Conservation (phyloP, 2,888 invertebrate species). For the Serripes groenlandicus region DNA sequence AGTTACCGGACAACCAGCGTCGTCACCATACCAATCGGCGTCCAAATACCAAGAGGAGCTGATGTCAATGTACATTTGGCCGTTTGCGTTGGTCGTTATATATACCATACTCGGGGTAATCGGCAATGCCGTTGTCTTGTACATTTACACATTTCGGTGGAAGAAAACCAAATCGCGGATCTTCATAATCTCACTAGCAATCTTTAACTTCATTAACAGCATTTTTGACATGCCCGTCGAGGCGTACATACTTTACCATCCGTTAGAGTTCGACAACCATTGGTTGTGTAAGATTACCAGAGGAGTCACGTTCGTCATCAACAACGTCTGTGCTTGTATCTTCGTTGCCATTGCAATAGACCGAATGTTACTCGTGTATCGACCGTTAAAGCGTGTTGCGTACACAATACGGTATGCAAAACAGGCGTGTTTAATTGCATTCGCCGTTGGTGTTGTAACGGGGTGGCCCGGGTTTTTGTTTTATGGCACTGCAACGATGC, state of each 20-base stretch:
- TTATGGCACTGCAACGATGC: constrained; percentile 51
- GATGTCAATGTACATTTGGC: constrained; percentile 42
- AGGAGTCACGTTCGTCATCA: constrained; percentile 46
- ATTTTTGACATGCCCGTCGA: constrained; percentile 51
- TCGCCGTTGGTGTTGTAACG: constrained; percentile 27
- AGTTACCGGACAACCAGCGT: too few species aligned
- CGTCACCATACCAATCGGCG: constrained; percentile 3
- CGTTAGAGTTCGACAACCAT: constrained; percentile 44
- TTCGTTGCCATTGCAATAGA: constrained; percentile 58
- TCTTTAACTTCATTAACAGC: constrained; percentile 46
- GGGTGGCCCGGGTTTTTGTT: constrained; percentile 47
- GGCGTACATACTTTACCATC: constrained; percentile 47
- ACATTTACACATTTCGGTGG: constrained; percentile 42
- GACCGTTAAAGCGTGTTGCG: constrained; percentile 29
- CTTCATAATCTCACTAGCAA: constrained; percentile 29
- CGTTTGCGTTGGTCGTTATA: constrained; percentile 33
- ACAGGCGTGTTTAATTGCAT: constrained; percentile 28
- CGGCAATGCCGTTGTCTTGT: constrained; percentile 45
- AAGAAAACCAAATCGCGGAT: constrained; percentile 37
- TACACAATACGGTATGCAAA: constrained; percentile 38
- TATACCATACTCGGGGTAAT: constrained; percentile 35
- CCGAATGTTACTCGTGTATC: constrained; percentile 45
- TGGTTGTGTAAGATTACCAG: constrained; percentile 44
- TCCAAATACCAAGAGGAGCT: constrained; percentile 20
- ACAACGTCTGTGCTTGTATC: constrained; percentile 44